These are phyloP conservation scores for Melieria crassipennis DNA, from an alignment of 2,888 invertebrate genomes.

Conservation along the genomic window DNA sequence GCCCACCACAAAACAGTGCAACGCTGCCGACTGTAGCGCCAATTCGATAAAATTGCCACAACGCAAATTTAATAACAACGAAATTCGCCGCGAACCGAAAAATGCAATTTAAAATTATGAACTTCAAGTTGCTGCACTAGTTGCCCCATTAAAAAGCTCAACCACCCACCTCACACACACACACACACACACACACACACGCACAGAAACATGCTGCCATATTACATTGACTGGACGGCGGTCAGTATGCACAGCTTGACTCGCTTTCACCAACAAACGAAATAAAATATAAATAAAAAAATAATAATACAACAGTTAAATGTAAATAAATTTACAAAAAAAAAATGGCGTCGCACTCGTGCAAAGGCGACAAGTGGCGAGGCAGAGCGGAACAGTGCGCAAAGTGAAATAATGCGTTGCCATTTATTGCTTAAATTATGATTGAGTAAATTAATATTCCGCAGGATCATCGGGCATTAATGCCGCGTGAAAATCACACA, in stretches of 20 bases:
- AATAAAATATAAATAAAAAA: neutral
- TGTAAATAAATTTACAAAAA: neutral
- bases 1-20: no score
- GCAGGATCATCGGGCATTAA: conserved; percentile 15
- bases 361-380: neutral
- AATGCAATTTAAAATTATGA: conserved; percentile 7
- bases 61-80: neutral
- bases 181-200: neutral
- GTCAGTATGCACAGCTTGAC: no score
- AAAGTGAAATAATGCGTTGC: conserved; percentile 7
- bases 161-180: neutral
- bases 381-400: neutral
- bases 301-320: neutral
- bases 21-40: no score
- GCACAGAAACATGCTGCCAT: neutral
- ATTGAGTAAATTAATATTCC: conserved; percentile 30
- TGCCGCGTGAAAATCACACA: neutral
- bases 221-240: no score
- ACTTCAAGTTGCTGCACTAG: neutral
- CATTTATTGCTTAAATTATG: conserved; percentile 30
- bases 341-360: neutral
- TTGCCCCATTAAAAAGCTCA: neutral
- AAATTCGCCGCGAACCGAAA: neutral
- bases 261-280: no score
- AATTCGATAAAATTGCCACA: no score